phyloP scores from a whole-genome alignment of 2,888 invertebrate species.

The Tenthredo mesomela region DNA sequence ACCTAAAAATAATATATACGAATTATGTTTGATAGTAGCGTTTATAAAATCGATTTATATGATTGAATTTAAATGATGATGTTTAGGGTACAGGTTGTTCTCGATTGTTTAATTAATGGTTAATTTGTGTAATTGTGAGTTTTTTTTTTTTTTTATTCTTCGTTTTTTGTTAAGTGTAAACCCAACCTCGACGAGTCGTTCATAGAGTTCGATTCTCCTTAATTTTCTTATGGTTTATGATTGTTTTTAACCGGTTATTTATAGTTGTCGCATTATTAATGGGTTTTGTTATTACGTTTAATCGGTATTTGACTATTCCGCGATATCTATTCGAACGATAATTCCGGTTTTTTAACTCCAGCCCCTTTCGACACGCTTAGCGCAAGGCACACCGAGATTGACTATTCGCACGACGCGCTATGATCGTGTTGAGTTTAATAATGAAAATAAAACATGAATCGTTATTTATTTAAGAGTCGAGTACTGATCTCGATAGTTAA shows the following conservation, averaged over 20 bases:
- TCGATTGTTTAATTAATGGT: constrained; percentile 13
- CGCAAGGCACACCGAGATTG: constrained; percentile 63
- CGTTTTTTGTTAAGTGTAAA: constrained; percentile 43
- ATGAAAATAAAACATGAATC: constrained; percentile 10
- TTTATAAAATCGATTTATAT: constrained; percentile 1
- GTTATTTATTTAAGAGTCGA: background rate
- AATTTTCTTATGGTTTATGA: constrained; percentile 29
- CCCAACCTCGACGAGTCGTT: constrained; percentile 53
- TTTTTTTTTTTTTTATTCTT: too few species aligned
- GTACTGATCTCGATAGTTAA: background rate
- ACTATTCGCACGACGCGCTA: constrained; percentile 57
- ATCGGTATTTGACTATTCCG: background rate
- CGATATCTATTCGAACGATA: constrained; percentile 22
- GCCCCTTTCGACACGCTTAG: constrained; percentile 59
- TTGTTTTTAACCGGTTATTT: background rate
- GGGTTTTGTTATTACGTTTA: background rate
- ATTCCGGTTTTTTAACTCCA: constrained; percentile 48
- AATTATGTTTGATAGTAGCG: background rate
- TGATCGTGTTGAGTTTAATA: constrained; percentile 22
- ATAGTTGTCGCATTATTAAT: background rate
- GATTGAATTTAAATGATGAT: background rate
- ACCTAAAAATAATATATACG: constrained; percentile 40
- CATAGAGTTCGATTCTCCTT: constrained; percentile 46
- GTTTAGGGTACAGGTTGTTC: background rate
- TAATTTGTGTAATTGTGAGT: constrained; percentile 23